Evolutionary conservation across 1,140 invertebrate species (phyloP).

Genomic region (Leptopilina clavipes): DNA sequence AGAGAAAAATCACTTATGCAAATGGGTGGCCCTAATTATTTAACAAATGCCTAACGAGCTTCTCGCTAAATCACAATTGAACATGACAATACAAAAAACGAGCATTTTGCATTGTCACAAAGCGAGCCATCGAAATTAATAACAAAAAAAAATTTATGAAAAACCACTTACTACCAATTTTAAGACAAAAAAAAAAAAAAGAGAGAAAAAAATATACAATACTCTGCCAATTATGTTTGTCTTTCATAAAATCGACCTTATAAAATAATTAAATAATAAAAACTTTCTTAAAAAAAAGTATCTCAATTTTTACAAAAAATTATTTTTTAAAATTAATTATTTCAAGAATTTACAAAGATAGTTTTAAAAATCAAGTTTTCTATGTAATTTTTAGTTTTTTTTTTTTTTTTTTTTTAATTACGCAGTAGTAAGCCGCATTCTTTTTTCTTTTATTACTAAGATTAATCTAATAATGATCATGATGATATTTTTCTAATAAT

Average conservation of each 20-base stretch:
- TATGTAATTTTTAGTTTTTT: neutral
- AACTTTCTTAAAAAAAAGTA: no score
- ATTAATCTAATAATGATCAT: conserved; percentile 50
- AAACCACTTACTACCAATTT: conserved; percentile 36
- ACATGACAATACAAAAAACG: conserved; percentile 39
- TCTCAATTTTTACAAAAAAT: no score
- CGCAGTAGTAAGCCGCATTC: conserved; percentile 5
- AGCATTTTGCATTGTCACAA: conserved; percentile 50
- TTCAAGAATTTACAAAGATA: no score
- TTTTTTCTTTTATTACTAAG: neutral
- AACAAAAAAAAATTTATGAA: conserved; percentile 36
- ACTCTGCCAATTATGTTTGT: no score
- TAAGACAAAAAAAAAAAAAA: neutral
- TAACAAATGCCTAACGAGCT: conserved; percentile 54
- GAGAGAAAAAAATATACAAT: no score
- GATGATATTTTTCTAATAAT: conserved; percentile 60
- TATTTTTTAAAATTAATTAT: no score
- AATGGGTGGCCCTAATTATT: conserved; percentile 48
- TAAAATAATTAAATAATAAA: no score
- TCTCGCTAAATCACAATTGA: conserved; percentile 54
- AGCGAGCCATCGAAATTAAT: conserved; percentile 42
- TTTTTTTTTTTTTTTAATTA: neutral
- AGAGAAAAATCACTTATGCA: conserved; percentile 50
- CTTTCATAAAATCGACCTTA: no score
- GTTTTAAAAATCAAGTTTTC: no score